A percentile compares a stretch with the other conserved stretches of the same genome.
phyloP scores from a whole-genome alignment of 2,113 vertebrate genomes.

The Sylvicapra grimmia region DNA sequence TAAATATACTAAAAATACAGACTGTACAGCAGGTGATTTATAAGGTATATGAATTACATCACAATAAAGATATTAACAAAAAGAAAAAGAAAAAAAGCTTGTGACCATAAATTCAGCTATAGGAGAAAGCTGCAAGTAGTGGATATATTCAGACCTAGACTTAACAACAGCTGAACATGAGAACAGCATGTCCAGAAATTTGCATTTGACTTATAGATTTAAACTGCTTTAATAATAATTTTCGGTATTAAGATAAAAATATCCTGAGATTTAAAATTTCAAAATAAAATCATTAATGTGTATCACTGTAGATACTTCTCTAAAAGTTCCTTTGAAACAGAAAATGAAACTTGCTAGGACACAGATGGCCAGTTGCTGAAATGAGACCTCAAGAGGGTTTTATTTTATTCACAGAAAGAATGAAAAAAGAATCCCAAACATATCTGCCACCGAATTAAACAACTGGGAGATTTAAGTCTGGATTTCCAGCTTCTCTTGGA shows the following conservation, averaged over 20 bases:
- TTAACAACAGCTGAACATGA: background rate
- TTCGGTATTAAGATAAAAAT: constrained; percentile 8
- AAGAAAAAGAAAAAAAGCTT: background rate
- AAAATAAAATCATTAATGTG: background rate
- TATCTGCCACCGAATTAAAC: background rate
- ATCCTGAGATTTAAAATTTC: background rate
- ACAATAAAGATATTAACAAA: background rate
- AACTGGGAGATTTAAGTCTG: background rate
- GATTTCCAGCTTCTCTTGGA: background rate
- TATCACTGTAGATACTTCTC: background rate
- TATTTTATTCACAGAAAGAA: background rate
- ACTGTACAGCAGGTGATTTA: background rate
- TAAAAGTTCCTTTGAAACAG: background rate
- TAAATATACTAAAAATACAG: background rate
- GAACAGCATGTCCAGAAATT: background rate
- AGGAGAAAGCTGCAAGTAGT: background rate
- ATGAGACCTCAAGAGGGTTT: background rate
- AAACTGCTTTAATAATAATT: background rate
- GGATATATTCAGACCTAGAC: background rate
- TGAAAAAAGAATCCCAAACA: background rate
- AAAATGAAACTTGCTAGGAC: background rate
- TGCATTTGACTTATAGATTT: background rate
- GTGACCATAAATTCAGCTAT: background rate
- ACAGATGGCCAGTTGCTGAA: background rate
- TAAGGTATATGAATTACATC: background rate